phyloP scores from a whole-genome alignment of 2,113 vertebrate genomes.

The Mus pahari region DNA sequence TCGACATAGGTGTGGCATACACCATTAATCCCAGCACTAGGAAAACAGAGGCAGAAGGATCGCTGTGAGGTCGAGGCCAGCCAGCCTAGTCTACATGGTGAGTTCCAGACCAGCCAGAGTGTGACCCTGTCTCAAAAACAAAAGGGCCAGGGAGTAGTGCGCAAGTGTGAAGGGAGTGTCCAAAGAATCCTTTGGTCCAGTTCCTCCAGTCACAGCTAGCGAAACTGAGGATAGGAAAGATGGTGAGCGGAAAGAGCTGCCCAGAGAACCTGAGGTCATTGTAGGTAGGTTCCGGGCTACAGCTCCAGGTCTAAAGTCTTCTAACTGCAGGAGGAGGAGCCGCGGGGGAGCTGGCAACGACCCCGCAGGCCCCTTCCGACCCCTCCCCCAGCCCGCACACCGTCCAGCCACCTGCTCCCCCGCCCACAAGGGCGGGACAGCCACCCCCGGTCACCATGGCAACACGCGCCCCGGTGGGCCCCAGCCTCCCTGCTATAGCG shows the following conservation, averaged over 20 bases:
- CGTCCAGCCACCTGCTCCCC: slow-evolving; percentile 81
- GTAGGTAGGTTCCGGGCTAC: background rate
- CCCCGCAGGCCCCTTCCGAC: slow-evolving; percentile 72
- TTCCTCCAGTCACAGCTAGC: background rate
- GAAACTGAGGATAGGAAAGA: slow-evolving; percentile 50
- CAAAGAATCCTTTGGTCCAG: background rate
- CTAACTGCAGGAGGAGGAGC: background rate
- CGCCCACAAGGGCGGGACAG: slow-evolving; percentile 61
- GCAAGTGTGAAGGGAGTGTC: too few species aligned
- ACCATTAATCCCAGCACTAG: background rate
- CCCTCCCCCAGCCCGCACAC: slow-evolving; percentile 67
- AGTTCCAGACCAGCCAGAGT: background rate
- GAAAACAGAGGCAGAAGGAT: background rate
- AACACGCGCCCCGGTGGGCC: slow-evolving; percentile 44
- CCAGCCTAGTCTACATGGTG: background rate
- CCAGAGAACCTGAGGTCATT: background rate
- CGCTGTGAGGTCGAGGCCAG: background rate
- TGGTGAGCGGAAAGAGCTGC: background rate
- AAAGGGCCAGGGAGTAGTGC: background rate
- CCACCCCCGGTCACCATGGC: slow-evolving; percentile 67
- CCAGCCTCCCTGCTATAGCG: background rate
- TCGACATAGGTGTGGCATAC: background rate
- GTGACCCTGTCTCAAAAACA: background rate
- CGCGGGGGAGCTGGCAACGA: slow-evolving; percentile 22
- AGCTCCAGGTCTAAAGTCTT: background rate